These are phyloP conservation scores for Salticus scenicus DNA, from an alignment of 2,888 invertebrate genomes.

Conservation along the genomic window DNA sequence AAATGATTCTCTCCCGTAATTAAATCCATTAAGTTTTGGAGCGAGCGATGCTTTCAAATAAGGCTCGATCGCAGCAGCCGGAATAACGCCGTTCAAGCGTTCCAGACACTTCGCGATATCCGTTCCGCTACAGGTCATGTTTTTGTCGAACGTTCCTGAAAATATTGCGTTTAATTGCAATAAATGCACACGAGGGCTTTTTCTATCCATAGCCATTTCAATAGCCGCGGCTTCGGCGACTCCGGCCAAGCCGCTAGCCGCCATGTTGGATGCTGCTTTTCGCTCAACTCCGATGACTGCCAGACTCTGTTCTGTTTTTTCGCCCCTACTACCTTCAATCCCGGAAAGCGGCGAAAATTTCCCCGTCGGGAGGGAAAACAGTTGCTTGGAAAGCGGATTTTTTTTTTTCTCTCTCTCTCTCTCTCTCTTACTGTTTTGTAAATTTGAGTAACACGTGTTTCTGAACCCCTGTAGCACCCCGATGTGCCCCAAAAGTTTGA, in stretches of 20 bases:
- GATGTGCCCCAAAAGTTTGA: neutral
- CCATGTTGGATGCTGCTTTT: slow-evolving; percentile 44
- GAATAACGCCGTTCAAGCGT: slow-evolving; percentile 39
- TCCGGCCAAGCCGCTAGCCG: slow-evolving; percentile 66
- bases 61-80: slow-evolving; percentile 28
- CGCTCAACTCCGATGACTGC: slow-evolving; percentile 24
- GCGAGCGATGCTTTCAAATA: slow-evolving; percentile 41
- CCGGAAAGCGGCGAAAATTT: slow-evolving; percentile 10
- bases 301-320: neutral
- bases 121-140: slow-evolving; percentile 35
- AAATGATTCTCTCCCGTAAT: slow-evolving; percentile 46
- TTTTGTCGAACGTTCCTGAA: slow-evolving; percentile 33
- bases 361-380: slow-evolving; percentile 44
- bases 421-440: neutral
- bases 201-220: slow-evolving; percentile 49
- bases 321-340: neutral
- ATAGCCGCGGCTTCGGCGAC: slow-evolving; percentile 57
- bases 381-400: slow-evolving; percentile 23
- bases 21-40: slow-evolving; percentile 27
- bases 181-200: slow-evolving; percentile 41
- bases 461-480: neutral
- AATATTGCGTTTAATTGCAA: slow-evolving; percentile 51
- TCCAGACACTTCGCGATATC: slow-evolving; percentile 56
- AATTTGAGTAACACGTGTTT: slow-evolving; percentile 1
- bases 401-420: neutral